Percentiles rank a stretch among this genome's conserved stretches.
Conservation (phyloP, 64 coral and sea anemone species). For the Actinia tenebrosa region DNA sequence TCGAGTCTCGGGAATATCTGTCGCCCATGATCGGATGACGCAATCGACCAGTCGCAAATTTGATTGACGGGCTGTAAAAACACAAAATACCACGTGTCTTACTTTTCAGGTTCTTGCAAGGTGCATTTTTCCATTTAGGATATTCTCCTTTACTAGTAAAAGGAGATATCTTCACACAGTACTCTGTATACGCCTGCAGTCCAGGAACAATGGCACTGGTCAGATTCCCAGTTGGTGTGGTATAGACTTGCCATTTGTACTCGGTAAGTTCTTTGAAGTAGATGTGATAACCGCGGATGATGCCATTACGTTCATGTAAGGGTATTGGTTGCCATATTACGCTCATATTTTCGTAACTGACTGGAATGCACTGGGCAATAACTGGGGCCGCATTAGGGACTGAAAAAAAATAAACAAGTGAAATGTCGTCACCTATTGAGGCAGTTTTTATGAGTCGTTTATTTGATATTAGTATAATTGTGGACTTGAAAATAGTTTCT, state of each 20-base stretch:
- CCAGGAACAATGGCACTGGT: slow-evolving; percentile 4
- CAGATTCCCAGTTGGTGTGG: not conserved
- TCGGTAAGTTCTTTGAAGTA: not conserved
- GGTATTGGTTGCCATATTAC: not conserved
- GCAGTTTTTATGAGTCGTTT: no score
- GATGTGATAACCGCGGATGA: slow-evolving; percentile 3
- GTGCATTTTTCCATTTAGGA: not conserved
- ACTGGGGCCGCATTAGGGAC: not conserved
- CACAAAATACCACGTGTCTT: not conserved
- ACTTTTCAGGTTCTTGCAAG: slow-evolving; percentile 11
- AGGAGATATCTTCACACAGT: slow-evolving; percentile 15
- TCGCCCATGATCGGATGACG: no score
- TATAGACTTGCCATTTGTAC: not conserved
- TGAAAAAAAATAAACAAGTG: not conserved
- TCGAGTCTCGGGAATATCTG: no score
- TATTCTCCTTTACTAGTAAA: slow-evolving; percentile 13
- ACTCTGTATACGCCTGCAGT: not conserved
- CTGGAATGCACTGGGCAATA: not conserved
- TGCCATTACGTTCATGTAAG: not conserved
- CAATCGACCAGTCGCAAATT: no score
- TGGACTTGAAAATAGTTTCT: no score
- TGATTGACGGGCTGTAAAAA: no score
- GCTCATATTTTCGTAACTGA: not conserved
- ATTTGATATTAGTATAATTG: no score
- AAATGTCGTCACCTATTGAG: no score